Base-by-base conservation (phyloP, 92 coral and sea anemone genomes). In the Actinernus sp. region DNA sequence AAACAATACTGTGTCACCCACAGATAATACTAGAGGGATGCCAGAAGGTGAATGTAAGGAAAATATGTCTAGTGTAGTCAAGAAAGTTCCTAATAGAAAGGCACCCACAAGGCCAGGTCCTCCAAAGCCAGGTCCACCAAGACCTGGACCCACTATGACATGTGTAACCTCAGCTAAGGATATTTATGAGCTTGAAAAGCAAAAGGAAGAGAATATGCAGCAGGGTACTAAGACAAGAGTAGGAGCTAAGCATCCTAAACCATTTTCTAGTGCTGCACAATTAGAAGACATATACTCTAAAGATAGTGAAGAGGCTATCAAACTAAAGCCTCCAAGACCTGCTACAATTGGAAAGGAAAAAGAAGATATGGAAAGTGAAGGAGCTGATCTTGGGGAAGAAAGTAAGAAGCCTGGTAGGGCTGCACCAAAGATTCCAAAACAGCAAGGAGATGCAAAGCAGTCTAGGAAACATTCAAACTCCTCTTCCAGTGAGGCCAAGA, bases 261-360 rank as follows among this genome's bases (percentile, higher is more conserved):
- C 73, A 16, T 48, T 64, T 63, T 34, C 84, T 20, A 68, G 64
- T 31, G 65, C 55, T 10, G 40, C 51, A 17, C 54, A 78, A 23
- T 60, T 49, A 1, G 61, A 32, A 13, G 52, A 34, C n/a, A 81
- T 56, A 29, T 48, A 51, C 13, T 22, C 19, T 18, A 55, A 26
- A 19, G 12, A 21, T 6, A 62, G 49, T 37, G 68, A 63, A 43
- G 48, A 26, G 30, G 65, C 55, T 12, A 52, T 75, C 26, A 89
- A 70, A 33, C 53, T 65, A 13, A 85, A 74, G 62, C 90, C 85
- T 4, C 65, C 78, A 9, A 76, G 91, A 36, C 97, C 98, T 20
- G 77, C 81, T n/a, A 70, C 96, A 2, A 41, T 74, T 20, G 75
- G 71, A 19, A 46, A 47, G 21, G 81, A 81, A n/a, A 52, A 28